Evolutionary conservation across 2,797 vertebrate genomes (phyloP).

Genomic region (Tragopan temminckii): DNA sequence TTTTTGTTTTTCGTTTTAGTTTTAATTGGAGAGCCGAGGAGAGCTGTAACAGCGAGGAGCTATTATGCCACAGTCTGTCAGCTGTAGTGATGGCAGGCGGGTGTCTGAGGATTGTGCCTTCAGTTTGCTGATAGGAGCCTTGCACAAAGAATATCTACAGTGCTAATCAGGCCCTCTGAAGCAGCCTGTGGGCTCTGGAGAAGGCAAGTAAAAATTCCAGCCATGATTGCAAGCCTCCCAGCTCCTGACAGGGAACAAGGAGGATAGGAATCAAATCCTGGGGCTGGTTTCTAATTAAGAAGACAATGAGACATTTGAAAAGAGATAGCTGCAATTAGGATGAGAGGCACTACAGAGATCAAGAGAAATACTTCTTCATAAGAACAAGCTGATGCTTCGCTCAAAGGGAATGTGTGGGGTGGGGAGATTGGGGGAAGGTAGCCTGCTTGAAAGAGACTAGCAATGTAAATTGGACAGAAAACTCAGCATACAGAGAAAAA

Average conservation of each 20-base stretch:
- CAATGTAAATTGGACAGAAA: neutral
- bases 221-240: neutral
- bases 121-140: constrained; percentile 4
- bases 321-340: constrained; percentile 42
- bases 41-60: neutral
- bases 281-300: constrained; percentile 37
- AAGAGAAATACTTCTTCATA: constrained; percentile 28
- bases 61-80: neutral
- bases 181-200: neutral
- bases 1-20: neutral
- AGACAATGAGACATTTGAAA: constrained; percentile 26
- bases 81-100: neutral
- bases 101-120: neutral
- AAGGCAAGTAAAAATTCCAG: neutral
- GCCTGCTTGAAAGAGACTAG: neutral
- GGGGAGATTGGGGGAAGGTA: neutral
- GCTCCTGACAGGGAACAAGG: neutral
- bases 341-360: constrained; percentile 54
- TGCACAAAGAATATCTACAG: neutral
- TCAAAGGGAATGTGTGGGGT: neutral
- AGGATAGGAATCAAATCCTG: neutral
- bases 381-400: neutral
- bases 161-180: constrained; percentile 12
- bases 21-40: neutral
- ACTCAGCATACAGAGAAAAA: neutral